Base-by-base conservation (phyloP, 2,797 vertebrate genomes). In the Phataginus tricuspis region DNA sequence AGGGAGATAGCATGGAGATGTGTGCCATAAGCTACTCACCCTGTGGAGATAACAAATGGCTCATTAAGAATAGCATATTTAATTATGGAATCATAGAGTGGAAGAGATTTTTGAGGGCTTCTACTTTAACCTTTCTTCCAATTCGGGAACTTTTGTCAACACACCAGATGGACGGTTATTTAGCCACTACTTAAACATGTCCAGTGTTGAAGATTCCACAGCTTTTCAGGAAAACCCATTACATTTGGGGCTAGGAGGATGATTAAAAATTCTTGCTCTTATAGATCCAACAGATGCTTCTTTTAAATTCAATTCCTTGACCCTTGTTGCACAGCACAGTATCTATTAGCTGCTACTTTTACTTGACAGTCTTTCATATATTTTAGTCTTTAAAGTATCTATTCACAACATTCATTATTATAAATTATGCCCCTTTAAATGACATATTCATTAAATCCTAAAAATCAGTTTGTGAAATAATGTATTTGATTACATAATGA, bases 41-140 rank as follows among this genome's bases (percentile, higher is more conserved):
- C 86, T 2, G 34, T 83, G 45, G 94, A 94, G 72, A 84, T 91
- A 97, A 92, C 72, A 89, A 96, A 96, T 93, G 92, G 39, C 55
- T 95, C 69, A 96, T 96, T 94, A 97, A 57, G 25, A 88, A 80
- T 1, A 93, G 12, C 31, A 55, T 66, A 92, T 90, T 94, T 91
- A 97, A 95, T 97, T 98, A 92, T 53, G 61, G 53, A 86, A 78
- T 95, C 49, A 86, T 63, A 90, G 57, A 96, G 18, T 79, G 18
- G 74, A 96, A 97, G 78, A 77, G 49, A 88, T 66, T 84, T 95
- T 90, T 89, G 74, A 96, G 29, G 13, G 14, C 45, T 95, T 94
- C 72, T 71, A 53, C 45, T 94, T 96, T 91, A 94, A 86, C 91
- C 49, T 96, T 92, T 95, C 16, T 86, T 92, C 63, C 29, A 95